Base-by-base conservation (phyloP, 1,140 invertebrate species). In the Diachasmimorpha longicaudata region DNA sequence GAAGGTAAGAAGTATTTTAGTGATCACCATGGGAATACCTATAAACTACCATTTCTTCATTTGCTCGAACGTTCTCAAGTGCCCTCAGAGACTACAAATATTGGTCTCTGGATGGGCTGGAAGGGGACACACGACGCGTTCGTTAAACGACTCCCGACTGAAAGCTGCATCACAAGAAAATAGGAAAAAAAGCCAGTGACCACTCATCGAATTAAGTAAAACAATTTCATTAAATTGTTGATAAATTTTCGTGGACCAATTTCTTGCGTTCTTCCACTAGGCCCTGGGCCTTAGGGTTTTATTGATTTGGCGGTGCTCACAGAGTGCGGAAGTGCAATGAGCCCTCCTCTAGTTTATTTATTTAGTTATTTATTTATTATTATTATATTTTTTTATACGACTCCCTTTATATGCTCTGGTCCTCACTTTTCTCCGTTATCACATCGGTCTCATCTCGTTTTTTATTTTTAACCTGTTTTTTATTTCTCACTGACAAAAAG, bases 31-130 rank as follows among this genome's bases (percentile, higher is more conserved):
- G 58, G 58, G 58, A 63, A 23, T 23, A 63, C 58, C 58, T 31
- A 63, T 63, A 63, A 63, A 67, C 42, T 71, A 46, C 70, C 48
- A 21, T 52, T 52, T 71, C 42, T 70, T 52, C 73, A 75, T 75
- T 68, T 68, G 63, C 46, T 75, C 73, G 63, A 68, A 68, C 66
- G 25, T 75, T 52, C 66, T 52, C 55, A 74, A 78, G 78, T 75
- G 76, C 76, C 36, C 48, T 78, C 77, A 72, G 80, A 72, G 76
- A 79, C 66, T 71, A 78, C 83, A 84, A 84, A 84, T 84, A 84
- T 84, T 84, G 80, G 79, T 79, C 70, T 77, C 79, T 69, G 37
- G 52, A 36, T 46, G 46, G 66, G 48, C 52, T 13, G 21, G 31
- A 42, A 19, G 75, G 74, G 72, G 78, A n/a, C 48, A 52, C 14